A percentile compares a stretch with the other conserved stretches of the same genome.
These are phyloP conservation scores for Drosophila percnosoma DNA, from an alignment of 2,888 invertebrate species.

Conservation along the genomic window DNA sequence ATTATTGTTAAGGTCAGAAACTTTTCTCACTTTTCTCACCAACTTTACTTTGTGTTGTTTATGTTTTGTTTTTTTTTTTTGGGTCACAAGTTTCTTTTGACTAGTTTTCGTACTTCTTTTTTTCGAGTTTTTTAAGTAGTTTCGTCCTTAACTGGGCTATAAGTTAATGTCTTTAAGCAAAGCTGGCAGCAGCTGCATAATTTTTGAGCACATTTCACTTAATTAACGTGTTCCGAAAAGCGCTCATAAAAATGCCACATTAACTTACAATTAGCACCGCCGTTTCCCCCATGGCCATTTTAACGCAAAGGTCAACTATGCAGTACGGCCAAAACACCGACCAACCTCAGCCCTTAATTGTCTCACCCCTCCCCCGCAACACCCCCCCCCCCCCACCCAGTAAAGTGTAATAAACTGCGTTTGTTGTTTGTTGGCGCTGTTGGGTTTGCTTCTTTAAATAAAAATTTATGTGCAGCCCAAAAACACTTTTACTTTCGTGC, in stretches of 20 bases:
- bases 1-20: slow-evolving; percentile 81
- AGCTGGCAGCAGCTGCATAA: slow-evolving; percentile 49
- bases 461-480: slow-evolving; percentile 69
- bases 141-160: slow-evolving; percentile 39
- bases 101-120: slow-evolving; percentile 32
- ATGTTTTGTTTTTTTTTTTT: neutral
- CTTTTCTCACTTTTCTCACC: slow-evolving; percentile 40
- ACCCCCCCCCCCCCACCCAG: slow-evolving; percentile 5
- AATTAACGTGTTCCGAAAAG: slow-evolving; percentile 61
- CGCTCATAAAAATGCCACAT: slow-evolving; percentile 75
- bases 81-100: slow-evolving; percentile 46
- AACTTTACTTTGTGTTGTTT: neutral
- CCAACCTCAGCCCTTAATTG: slow-evolving; percentile 1
- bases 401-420: slow-evolving; percentile 64
- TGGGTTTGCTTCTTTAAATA: slow-evolving; percentile 66
- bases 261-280: slow-evolving; percentile 74
- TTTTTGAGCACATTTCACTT: slow-evolving; percentile 77
- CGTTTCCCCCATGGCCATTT: slow-evolving; percentile 14
- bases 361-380: neutral
- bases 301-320: slow-evolving; percentile 31
- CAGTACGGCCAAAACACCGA: slow-evolving; percentile 11
- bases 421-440: slow-evolving; percentile 40
- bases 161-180: slow-evolving; percentile 54
- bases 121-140: slow-evolving; percentile 3
- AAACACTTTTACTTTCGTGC: slow-evolving; percentile 49